These are phyloP conservation scores for Sarcophaga subvicina DNA, from an alignment of 2,888 invertebrate genomes.

Conservation along the genomic window DNA sequence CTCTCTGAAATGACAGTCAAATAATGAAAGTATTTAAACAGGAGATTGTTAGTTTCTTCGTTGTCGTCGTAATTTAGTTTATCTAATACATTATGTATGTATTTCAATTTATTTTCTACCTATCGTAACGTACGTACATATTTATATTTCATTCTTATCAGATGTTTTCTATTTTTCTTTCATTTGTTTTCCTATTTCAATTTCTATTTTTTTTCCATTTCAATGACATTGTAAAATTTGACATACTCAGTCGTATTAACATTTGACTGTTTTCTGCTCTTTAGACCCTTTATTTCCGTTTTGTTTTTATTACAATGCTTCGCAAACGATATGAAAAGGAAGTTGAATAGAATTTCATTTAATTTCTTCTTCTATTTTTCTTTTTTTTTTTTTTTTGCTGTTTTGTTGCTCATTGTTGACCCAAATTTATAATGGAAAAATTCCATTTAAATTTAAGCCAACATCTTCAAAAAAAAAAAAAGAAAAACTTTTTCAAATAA, in stretches of 20 bases:
- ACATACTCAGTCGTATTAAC: constrained; percentile 49
- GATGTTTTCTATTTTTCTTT: constrained; percentile 5
- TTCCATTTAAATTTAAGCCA: constrained; percentile 70
- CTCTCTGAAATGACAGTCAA: neutral
- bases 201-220: neutral
- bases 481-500: neutral
- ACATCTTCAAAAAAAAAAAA: constrained; percentile 10
- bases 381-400: constrained; percentile 16
- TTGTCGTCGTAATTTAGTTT: constrained; percentile 6
- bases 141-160: constrained; percentile 33
- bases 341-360: constrained; percentile 52
- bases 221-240: constrained; percentile 61
- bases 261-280: constrained; percentile 42
- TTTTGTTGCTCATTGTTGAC: constrained; percentile 74
- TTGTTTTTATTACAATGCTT: neutral
- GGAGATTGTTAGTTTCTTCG: constrained; percentile 15
- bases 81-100: constrained; percentile 40
- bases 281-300: neutral
- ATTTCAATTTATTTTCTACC: constrained; percentile 31
- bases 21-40: constrained; percentile 7
- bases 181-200: neutral
- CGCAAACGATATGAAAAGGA: constrained; percentile 27
- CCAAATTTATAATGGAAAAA: constrained; percentile 79
- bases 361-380: constrained; percentile 36
- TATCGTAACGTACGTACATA: neutral